Base-by-base conservation (phyloP, 2,888 invertebrate species). In the Steinernema hermaphroditum region DNA sequence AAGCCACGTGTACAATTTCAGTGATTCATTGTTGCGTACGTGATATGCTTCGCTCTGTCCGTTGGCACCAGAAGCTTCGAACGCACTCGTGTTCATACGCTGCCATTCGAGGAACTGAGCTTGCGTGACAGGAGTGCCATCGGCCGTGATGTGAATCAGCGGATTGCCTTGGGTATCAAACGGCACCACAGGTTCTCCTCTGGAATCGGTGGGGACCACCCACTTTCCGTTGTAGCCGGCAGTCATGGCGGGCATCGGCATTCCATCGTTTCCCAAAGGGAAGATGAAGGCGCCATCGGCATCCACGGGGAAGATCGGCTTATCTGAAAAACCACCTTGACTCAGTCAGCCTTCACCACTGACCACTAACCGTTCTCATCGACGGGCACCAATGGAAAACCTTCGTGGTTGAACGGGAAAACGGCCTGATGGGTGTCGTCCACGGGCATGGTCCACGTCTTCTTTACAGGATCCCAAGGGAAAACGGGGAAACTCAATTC, bases 241-340 rank as follows among this genome's bases (percentile, higher is more conserved):
- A 16, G 79, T 80, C 19, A 75, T 57, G 14, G 80, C 77, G 8
- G 80, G 79, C 32, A 77, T 72, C 6, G 79, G 78, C 41, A 69
- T 72, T 27, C 79, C 78, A 29, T 72, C 68, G 1, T 71, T 72
- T 22, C 75, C 73, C 29, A 78, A 43, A 8, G 80, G 80, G 43
- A 77, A 80, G 8, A 80, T 72, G 68, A 70, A 75, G 12, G 44
- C 71, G 37, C 79, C 80, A 22, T 75, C 69, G 1, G 34, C 34
- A 57, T 74, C 74, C n/a, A 69, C 43, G 2, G 80, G 79, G 50
- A 80, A 80, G 16, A 80, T 76, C 0, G 80, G 73, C 9, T 49
- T 46, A 12, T 50, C 76, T 75, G 32, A 69, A 75, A 70, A 37
- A 12, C 4, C 37, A 37, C 37, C 37, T n/a, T n/a, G n/a, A n/a